Evolutionary conservation across 2,888 invertebrate species (phyloP).

Genomic region (Ernsta delagoae): DNA sequence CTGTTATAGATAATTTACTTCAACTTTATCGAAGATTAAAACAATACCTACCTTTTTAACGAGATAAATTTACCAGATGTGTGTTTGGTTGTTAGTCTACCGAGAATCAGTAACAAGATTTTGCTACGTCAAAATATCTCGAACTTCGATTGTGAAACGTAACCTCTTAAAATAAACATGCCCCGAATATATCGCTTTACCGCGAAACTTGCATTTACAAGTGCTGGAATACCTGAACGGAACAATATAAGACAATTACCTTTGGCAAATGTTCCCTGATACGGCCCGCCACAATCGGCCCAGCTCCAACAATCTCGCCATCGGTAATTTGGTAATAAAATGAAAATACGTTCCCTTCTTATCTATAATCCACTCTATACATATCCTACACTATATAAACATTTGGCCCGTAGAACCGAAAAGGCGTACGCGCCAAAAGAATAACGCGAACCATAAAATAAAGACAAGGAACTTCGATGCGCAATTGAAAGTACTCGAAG

Average conservation of each 20-base stretch:
- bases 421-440: slow-evolving; percentile 53
- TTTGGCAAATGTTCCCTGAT: slow-evolving; percentile 78
- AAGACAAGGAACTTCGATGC: slow-evolving; percentile 42
- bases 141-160: slow-evolving; percentile 26
- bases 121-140: slow-evolving; percentile 20
- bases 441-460: slow-evolving; percentile 46
- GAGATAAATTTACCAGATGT: no score
- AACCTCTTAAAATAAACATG: slow-evolving; percentile 36
- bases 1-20: no score
- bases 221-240: slow-evolving; percentile 62
- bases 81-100: background rate
- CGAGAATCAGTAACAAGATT: background rate
- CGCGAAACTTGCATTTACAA: slow-evolving; percentile 45
- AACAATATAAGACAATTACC: slow-evolving; percentile 75
- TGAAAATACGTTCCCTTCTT: slow-evolving; percentile 81
- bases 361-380: slow-evolving; percentile 80
- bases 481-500: slow-evolving; percentile 50
- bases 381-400: slow-evolving; percentile 78
- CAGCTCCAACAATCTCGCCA: slow-evolving; percentile 68
- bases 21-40: no score
- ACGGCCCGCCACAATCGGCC: slow-evolving; percentile 67
- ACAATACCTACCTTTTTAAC: no score
- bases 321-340: slow-evolving; percentile 86
- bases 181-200: slow-evolving; percentile 32
- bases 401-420: slow-evolving; percentile 51